Percentiles rank a stretch among this genome's conserved stretches.
Evolutionary conservation across 2,113 vertebrate species (phyloP).

Genomic region (Ellobius talpinus): DNA sequence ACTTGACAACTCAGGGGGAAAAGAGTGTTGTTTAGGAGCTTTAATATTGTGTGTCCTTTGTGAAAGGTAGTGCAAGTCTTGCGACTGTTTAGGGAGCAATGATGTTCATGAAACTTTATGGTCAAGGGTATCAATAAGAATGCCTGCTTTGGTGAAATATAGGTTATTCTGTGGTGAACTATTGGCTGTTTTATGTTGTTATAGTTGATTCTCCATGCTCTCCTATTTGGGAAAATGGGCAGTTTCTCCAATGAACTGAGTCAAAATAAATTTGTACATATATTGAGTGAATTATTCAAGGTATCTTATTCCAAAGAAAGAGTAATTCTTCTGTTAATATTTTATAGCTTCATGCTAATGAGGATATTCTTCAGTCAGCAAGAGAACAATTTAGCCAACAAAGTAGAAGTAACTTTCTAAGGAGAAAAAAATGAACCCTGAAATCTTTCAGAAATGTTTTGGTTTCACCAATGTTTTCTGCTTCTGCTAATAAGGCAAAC

Average conservation of each 20-base stretch:
- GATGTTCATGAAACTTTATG: background rate
- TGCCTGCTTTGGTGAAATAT: background rate
- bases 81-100: background rate
- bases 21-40: background rate
- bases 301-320: conserved; percentile 70
- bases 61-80: conserved; percentile 5
- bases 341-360: conserved; percentile 77
- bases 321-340: conserved; percentile 76
- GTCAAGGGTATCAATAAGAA: background rate
- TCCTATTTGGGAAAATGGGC: conserved; percentile 6
- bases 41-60: background rate
- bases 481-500: conserved; percentile 74
- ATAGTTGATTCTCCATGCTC: background rate
- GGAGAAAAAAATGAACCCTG: conserved; percentile 23
- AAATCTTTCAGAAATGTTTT: conserved; percentile 58
- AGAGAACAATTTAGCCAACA: conserved; percentile 72
- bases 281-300: conserved; percentile 60
- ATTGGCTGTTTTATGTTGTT: conserved; percentile 3
- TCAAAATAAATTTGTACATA: conserved; percentile 54
- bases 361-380: conserved; percentile 67
- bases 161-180: background rate
- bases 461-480: conserved; percentile 38
- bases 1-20: background rate
- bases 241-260: conserved; percentile 46
- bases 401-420: conserved; percentile 71